Conservation (phyloP, 2,888 invertebrate species). For the Neoscelio sp. region DNA sequence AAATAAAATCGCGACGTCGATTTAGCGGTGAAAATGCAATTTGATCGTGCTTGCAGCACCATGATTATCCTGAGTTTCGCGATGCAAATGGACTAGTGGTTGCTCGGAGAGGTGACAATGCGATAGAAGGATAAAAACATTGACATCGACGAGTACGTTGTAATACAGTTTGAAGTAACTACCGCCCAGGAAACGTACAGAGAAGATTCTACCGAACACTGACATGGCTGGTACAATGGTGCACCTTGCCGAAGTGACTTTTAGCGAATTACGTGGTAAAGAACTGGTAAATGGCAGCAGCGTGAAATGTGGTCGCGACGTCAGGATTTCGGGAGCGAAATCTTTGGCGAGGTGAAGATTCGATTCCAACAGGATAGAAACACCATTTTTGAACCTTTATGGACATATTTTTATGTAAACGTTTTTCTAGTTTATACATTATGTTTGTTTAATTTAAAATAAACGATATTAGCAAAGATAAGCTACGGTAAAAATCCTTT, state of each 20-base stretch:
- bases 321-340: no score
- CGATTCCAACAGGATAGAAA: no score
- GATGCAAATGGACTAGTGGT: conserved; percentile 1
- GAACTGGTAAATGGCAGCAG: conserved; percentile 10
- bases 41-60: conserved; percentile 5
- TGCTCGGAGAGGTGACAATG: conserved; percentile 6
- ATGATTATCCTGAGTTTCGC: conserved; percentile 17
- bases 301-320: conserved; percentile 16
- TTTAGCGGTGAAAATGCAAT: conserved; percentile 19
- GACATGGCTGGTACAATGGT: conserved; percentile 8
- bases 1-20: conserved; percentile 7
- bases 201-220: conserved; percentile 18
- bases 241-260: conserved; percentile 5
- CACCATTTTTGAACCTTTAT: no score
- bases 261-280: conserved; percentile 7
- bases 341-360: no score
- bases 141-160: no score
- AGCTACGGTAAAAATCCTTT: no score
- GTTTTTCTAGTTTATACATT: no score
- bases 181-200: neutral
- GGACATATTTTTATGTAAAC: no score
- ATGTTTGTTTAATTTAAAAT: no score
- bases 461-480: no score
- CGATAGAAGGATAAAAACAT: neutral
- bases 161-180: neutral